Percentiles rank a stretch among this genome's conserved stretches.
Conservation (phyloP, 2,113 vertebrate genomes). For the Candoia aspera region DNA sequence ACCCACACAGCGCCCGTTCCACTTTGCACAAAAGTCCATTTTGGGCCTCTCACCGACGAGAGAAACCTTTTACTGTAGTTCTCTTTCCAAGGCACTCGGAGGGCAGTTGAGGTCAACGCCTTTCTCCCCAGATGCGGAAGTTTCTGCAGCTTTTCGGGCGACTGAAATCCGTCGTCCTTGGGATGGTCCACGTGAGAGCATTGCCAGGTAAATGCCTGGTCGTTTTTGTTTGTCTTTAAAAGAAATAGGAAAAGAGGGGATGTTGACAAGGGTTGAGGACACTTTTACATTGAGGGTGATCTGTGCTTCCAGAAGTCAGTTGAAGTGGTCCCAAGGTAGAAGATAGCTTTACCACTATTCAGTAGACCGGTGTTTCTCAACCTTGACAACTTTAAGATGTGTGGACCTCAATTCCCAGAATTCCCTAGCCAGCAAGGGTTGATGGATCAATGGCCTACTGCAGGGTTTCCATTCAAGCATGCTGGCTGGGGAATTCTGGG, state of each 20-base stretch:
- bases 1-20: neutral
- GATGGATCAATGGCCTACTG: too few species aligned
- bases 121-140: slow-evolving; percentile 63
- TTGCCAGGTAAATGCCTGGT: slow-evolving; percentile 76
- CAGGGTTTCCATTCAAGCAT: too few species aligned
- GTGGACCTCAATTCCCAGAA: too few species aligned
- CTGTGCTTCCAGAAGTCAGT: neutral
- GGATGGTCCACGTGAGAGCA: slow-evolving; percentile 84
- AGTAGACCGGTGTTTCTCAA: neutral
- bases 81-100: neutral
- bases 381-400: too few species aligned
- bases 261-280: neutral
- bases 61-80: neutral
- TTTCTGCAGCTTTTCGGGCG: slow-evolving; percentile 76
- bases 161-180: slow-evolving; percentile 76
- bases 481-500: too few species aligned
- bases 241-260: neutral
- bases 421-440: too few species aligned
- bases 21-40: neutral
- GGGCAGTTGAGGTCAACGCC: neutral
- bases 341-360: neutral
- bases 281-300: neutral
- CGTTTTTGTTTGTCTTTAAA: neutral
- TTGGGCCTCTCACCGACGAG: neutral
- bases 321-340: neutral